A percentile compares a stretch with the other conserved stretches of the same genome.
These are phyloP conservation scores for Malacoctenus gilli DNA, from an alignment of 2,797 vertebrate species.

Conservation along the genomic window DNA sequence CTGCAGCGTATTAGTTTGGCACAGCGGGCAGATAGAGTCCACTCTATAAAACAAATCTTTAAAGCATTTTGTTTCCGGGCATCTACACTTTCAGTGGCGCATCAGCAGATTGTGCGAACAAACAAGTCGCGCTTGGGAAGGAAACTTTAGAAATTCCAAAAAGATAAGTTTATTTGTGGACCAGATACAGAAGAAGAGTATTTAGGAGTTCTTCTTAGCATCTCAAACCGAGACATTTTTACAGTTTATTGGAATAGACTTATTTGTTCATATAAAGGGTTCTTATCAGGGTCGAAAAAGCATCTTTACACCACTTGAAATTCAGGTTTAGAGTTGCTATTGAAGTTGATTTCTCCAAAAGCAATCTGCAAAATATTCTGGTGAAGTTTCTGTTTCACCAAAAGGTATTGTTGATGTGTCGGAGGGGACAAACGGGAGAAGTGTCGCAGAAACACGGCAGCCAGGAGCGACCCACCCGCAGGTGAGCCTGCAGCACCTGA, in stretches of 20 bases:
- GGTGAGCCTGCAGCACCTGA: slow-evolving; percentile 43
- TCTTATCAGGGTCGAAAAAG: slow-evolving; percentile 17
- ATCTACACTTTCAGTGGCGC: slow-evolving; percentile 67
- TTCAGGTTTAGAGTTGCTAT: slow-evolving; percentile 12
- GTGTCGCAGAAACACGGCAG: slow-evolving; percentile 12
- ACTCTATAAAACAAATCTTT: slow-evolving; percentile 65
- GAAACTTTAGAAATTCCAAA: slow-evolving; percentile 54
- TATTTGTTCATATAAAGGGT: too few species aligned
- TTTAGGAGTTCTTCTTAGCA: slow-evolving; percentile 37
- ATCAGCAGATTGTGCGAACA: slow-evolving; percentile 66
- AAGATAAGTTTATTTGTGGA: slow-evolving; percentile 51
- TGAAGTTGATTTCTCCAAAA: slow-evolving; percentile 5
- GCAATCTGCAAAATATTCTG: slow-evolving; percentile 21
- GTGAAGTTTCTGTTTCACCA: slow-evolving; percentile 27
- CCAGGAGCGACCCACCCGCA: slow-evolving; percentile 19
- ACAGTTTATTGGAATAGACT: slow-evolving; percentile 22
- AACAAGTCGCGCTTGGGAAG: slow-evolving; percentile 47
- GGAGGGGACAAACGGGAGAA: slow-evolving; percentile 57
- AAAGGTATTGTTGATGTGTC: slow-evolving; percentile 48
- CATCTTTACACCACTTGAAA: slow-evolving; percentile 1
- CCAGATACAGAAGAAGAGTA: slow-evolving; percentile 42
- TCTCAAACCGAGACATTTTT: slow-evolving; percentile 28
- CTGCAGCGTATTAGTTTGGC: slow-evolving; percentile 66
- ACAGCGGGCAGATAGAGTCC: slow-evolving; percentile 57
- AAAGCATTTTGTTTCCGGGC: slow-evolving; percentile 67